These are phyloP conservation scores for Actinostola sp. DNA, from an alignment of 92 coral and sea anemone species.

Conservation along the genomic window DNA sequence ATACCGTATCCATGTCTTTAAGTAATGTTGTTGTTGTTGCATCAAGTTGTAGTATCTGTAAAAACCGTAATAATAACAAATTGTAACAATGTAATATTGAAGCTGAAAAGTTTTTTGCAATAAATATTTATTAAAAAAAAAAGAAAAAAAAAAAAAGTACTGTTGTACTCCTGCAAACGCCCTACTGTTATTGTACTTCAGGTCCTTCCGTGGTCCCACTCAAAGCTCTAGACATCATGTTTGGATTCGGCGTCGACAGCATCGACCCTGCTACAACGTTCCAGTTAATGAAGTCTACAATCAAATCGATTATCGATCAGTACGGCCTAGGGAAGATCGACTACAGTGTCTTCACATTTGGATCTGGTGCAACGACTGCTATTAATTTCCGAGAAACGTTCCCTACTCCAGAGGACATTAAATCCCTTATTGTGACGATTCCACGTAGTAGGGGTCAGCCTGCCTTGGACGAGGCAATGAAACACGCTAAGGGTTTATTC, in stretches of 20 bases:
- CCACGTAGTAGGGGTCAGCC: conserved; percentile 67
- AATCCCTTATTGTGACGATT: conserved; percentile 54
- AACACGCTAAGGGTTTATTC: conserved; percentile 70
- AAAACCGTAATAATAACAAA: no score
- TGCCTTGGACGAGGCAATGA: conserved; percentile 72
- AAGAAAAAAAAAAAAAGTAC: no score
- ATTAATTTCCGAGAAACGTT: conserved; percentile 42
- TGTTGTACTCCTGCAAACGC: no score
- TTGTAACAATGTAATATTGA: no score
- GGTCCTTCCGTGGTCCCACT: conserved; percentile 38
- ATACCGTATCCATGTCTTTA: no score
- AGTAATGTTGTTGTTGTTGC: no score
- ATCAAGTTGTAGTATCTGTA: no score
- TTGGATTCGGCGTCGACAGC: conserved; percentile 71
- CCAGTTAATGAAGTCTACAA: conserved; percentile 67
- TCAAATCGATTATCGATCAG: conserved; percentile 59
- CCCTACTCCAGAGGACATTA: conserved; percentile 42
- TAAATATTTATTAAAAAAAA: no score
- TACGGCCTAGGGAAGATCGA: conserved; percentile 66
- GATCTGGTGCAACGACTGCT: conserved; percentile 48
- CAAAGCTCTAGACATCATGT: conserved; percentile 76
- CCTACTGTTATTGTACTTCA: not conserved
- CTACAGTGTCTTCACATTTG: conserved; percentile 70
- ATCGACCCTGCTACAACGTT: conserved; percentile 46
- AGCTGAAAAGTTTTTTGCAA: no score